These are phyloP conservation scores for Camelus dromedarius DNA, from an alignment of 2,113 vertebrate species.

Conservation along the genomic window DNA sequence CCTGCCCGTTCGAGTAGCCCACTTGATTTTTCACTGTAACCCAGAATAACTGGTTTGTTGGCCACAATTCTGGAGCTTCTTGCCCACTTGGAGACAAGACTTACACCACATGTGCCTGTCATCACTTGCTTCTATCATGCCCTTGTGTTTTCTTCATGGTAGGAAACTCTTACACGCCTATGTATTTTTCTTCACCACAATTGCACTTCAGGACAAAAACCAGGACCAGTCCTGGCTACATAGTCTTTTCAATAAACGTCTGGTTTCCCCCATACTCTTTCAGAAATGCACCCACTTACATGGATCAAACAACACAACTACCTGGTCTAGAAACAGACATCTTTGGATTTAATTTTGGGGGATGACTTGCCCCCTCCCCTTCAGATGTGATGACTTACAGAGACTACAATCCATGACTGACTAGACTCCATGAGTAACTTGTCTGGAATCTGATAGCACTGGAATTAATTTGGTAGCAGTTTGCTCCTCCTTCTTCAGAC, in stretches of 20 bases:
- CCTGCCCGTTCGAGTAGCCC: background rate
- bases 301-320: background rate
- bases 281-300: background rate
- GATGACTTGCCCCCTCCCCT: background rate
- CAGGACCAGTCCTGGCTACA: background rate
- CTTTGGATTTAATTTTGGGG: background rate
- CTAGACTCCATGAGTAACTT: background rate
- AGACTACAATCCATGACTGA: background rate
- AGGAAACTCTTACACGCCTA: conserved; percentile 3
- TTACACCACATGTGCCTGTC: background rate
- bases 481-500: background rate
- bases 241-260: background rate
- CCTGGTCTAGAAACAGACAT: background rate
- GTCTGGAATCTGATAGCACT: background rate
- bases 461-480: background rate
- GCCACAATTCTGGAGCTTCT: background rate
- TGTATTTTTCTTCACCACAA: conserved; percentile 34
- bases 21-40: background rate
- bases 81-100: background rate
- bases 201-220: conserved; percentile 26
- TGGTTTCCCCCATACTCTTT: background rate
- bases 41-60: conserved; percentile 25
- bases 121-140: background rate
- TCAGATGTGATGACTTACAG: background rate
- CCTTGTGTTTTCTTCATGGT: conserved; percentile 37